Percentiles rank a stretch among this genome's conserved stretches.
Conservation (phyloP, 1,140 invertebrate species). For the Monochamus saltuarius region DNA sequence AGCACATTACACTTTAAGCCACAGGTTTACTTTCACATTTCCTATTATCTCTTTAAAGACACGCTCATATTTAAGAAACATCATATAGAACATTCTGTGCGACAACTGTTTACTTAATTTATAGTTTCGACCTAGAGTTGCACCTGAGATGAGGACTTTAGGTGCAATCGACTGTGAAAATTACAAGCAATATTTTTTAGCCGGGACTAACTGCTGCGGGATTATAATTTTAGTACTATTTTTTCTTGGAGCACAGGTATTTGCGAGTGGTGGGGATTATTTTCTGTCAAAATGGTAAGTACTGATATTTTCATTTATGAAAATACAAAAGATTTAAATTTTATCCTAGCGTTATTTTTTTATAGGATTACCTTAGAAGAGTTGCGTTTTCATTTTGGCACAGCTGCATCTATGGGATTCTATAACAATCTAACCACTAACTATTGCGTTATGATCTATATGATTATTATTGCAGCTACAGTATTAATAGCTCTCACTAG, state of each 20-base stretch:
- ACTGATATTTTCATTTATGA: neutral
- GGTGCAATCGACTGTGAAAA: conserved; percentile 57
- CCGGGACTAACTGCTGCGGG: conserved; percentile 62
- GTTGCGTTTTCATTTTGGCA: conserved; percentile 15
- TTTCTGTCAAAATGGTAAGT: conserved; percentile 75
- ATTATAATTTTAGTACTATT: conserved; percentile 59
- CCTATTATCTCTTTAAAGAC: too few relatives aligned
- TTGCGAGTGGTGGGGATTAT: conserved; percentile 71
- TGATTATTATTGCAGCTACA: conserved; percentile 61
- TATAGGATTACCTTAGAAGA: conserved; percentile 42
- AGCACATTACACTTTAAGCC: too few relatives aligned
- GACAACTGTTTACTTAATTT: conserved; percentile 8
- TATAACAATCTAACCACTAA: conserved; percentile 21
- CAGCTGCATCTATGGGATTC: conserved; percentile 11
- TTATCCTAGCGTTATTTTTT: conserved; percentile 8
- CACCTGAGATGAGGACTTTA: conserved; percentile 54
- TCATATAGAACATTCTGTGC: neutral
- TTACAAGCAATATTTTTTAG: conserved; percentile 68
- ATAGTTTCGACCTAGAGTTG: conserved; percentile 23
- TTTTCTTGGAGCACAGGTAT: conserved; percentile 66
- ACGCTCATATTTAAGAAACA: too few relatives aligned
- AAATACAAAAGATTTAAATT: neutral
- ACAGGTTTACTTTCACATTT: too few relatives aligned
- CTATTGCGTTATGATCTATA: conserved; percentile 51
- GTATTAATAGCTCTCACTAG: conserved; percentile 57